Conservation (phyloP, 1,140 invertebrate genomes). For the Pollicipes pollicipes region DNA sequence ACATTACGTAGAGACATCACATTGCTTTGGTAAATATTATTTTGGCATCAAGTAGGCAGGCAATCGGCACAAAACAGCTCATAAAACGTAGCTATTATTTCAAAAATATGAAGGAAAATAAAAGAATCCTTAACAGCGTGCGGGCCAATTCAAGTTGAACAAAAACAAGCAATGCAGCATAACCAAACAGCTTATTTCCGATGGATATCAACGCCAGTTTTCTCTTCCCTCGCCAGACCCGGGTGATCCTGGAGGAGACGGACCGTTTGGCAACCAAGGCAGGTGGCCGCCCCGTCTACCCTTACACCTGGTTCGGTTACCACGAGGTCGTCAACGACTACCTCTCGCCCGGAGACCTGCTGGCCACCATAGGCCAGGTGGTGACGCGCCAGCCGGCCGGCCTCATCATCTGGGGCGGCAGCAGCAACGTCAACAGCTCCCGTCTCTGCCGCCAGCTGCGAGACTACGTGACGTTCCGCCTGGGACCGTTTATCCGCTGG, state of each 20-base stretch:
- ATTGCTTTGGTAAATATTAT: no score
- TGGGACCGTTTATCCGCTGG: background rate
- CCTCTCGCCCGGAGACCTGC: background rate
- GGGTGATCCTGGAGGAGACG: background rate
- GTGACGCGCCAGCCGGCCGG: background rate
- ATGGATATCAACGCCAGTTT: no score
- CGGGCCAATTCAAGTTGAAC: no score
- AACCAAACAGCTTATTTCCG: no score
- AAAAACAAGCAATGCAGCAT: no score
- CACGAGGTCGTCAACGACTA: background rate
- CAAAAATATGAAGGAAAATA: no score
- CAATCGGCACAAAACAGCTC: no score
- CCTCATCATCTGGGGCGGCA: slow-evolving; percentile 3
- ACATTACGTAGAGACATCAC: no score
- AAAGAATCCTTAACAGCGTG: no score
- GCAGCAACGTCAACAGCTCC: background rate
- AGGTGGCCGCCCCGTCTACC: background rate
- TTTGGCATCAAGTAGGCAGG: no score
- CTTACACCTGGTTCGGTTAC: slow-evolving; percentile 2
- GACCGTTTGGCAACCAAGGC: background rate
- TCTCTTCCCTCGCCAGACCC: background rate
- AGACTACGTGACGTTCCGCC: background rate
- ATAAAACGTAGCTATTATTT: no score
- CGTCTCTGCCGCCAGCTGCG: background rate
- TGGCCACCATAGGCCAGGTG: background rate